Conservation (phyloP, 2,888 invertebrate species). For the Drymonia ruficornis region DNA sequence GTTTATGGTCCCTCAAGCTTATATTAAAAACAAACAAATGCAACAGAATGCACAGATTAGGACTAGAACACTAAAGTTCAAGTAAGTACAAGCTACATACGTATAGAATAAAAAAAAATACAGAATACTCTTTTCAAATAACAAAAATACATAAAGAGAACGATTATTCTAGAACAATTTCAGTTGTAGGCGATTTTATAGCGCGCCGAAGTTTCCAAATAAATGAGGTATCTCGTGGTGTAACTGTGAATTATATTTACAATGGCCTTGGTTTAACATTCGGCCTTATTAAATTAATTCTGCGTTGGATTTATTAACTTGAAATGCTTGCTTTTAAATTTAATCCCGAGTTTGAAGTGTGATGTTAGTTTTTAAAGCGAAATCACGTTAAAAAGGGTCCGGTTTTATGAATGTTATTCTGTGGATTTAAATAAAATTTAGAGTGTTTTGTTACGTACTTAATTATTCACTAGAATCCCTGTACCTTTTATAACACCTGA, state of each 20-base stretch:
- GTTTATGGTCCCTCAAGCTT: not conserved
- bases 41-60: too few species aligned
- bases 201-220: conserved; percentile 1
- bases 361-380: not conserved
- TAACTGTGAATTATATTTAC: conserved; percentile 4
- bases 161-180: not conserved
- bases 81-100: too few species aligned
- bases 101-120: too few species aligned
- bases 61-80: too few species aligned
- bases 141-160: too few species aligned
- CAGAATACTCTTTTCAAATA: too few species aligned
- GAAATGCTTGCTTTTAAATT: conserved; percentile 8
- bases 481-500: not conserved
- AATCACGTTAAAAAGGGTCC: not conserved
- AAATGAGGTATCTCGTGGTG: conserved; percentile 1
- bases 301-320: conserved; percentile 21
- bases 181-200: not conserved
- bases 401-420: not conserved
- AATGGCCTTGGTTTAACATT: not conserved
- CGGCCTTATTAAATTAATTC: conserved; percentile 18
- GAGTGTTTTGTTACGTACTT: not conserved
- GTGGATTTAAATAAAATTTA: not conserved
- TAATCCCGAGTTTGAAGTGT: not conserved
- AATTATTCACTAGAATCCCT: not conserved
- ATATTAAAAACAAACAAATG: too few species aligned